Conservation (phyloP, 2,888 invertebrate genomes). For the Marronus borbonicus region DNA sequence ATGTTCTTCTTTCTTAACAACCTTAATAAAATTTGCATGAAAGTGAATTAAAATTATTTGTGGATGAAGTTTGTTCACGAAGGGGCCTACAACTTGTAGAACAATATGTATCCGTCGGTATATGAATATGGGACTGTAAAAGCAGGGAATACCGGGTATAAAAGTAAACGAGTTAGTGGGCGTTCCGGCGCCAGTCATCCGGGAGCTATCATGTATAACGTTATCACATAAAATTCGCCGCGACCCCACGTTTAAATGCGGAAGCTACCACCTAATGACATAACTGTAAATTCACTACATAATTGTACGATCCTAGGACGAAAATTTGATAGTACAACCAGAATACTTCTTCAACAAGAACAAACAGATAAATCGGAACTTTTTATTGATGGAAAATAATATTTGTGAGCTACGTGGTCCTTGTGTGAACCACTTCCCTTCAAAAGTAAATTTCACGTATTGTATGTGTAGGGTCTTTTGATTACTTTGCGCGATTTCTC, state of each 20-base stretch:
- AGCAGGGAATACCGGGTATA: constrained; percentile 53
- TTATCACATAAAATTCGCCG: constrained; percentile 55
- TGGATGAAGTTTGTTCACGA: background rate
- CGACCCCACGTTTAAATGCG: constrained; percentile 51
- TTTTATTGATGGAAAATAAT: constrained; percentile 24
- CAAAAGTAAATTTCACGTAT: no score
- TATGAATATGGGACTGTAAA: constrained; percentile 37
- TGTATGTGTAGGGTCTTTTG: no score
- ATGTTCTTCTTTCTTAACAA: background rate
- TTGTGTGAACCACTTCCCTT: no score
- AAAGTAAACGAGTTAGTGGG: constrained; percentile 55
- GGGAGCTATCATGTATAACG: constrained; percentile 59
- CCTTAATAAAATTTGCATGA: background rate
- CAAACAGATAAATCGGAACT: constrained; percentile 4
- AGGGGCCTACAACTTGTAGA: background rate
- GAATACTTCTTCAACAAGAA: background rate
- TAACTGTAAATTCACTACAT: constrained; percentile 19
- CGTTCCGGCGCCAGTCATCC: constrained; percentile 61
- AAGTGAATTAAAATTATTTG: background rate
- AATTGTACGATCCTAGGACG: background rate
- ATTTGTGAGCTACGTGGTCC: background rate
- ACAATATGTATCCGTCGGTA: constrained; percentile 10
- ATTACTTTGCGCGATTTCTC: no score
- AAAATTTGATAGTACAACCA: constrained; percentile 14
- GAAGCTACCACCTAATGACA: constrained; percentile 19